Evolutionary conservation across 2,113 vertebrate species (phyloP), one percentile per base, ranked within the genome.

Genomic region (Saccopteryx leptura): DNA sequence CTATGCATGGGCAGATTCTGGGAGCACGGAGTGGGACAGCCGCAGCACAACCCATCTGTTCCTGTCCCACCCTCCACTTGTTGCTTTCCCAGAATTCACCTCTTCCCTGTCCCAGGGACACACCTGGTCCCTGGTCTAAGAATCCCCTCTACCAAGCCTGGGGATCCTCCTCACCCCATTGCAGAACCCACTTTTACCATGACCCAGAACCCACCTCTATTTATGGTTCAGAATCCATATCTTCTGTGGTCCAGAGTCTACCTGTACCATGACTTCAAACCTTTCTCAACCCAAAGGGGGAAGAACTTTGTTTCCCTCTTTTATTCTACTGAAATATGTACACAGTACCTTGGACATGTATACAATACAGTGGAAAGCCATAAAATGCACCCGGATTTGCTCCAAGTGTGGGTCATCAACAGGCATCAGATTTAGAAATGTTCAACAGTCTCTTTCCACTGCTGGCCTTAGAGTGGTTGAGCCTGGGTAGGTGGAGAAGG

Each of bases 241-340:
- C 18, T 65, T 3, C n/a, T 65, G 58, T 24, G 80, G 48, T 50
- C 74, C 31, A 4, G 63, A 87, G 50, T 28, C 52, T 31, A 15
- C 65, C 14, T 14, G 6, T 18, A 13, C 65, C 28, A 9, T 10
- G 48, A 76, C 26, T 19, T 31, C 74, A 76, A 52, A 26, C 15
- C 54, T 90, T 50, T 66, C 69, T 31, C 24, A 83, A 69, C 48
- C 71, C 92, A 72, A 18, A 90, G 75, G 21, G 54, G 18, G 56
- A 54, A 76, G 78, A 68, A 61, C 50, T 33, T 15, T 46, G 15
- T 54, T 60, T 14, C 8, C 7, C 17, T 15, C 13, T 76, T 54
- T 78, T 52, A 13, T 79, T 94, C 61, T 52, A 46, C 66, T 80
- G 31, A 94, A 91, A 83, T 48, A 85, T 79, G 81, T 71, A 52